Evolutionary conservation across 2,888 invertebrate species (phyloP).

Genomic region (Blera fallax): DNA sequence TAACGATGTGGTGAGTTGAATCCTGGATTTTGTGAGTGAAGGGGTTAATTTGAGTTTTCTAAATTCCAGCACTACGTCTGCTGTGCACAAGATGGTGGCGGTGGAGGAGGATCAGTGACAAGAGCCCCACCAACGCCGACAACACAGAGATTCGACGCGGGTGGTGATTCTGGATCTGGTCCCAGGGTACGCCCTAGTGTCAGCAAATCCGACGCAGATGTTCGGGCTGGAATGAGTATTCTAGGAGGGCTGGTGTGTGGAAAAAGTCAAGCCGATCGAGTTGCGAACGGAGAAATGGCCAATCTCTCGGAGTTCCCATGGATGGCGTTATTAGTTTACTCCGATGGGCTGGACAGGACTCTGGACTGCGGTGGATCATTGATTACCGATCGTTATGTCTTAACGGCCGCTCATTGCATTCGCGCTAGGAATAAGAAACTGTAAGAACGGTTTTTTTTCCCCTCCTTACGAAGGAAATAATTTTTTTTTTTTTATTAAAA

Average conservation of each 20-base stretch:
- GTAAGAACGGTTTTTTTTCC: background rate
- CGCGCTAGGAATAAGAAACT: background rate
- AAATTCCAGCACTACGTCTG: slow-evolving; percentile 41
- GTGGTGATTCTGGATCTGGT: too few relatives aligned
- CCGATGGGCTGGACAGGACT: slow-evolving; percentile 62
- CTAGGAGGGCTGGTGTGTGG: background rate
- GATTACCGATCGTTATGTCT: slow-evolving; percentile 73
- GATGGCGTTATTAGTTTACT: slow-evolving; percentile 87
- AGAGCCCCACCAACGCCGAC: too few relatives aligned
- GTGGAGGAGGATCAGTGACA: too few relatives aligned
- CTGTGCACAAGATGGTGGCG: slow-evolving; percentile 21
- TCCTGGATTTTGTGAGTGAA: background rate
- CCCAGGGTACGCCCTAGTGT: background rate
- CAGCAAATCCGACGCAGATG: background rate
- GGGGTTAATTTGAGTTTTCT: background rate
- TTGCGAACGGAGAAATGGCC: slow-evolving; percentile 81
- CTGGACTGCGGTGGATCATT: slow-evolving; percentile 78
- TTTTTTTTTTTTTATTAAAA: too few relatives aligned
- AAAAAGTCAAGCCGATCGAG: slow-evolving; percentile 75
- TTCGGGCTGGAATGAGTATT: background rate
- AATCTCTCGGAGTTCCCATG: slow-evolving; percentile 86
- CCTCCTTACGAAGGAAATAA: too few relatives aligned
- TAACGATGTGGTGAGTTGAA: slow-evolving; percentile 33
- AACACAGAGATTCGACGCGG: too few relatives aligned
- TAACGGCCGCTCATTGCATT: slow-evolving; percentile 75